Evolutionary conservation across 2,113 vertebrate species (phyloP).

Genomic region (Melanocharis versteri): DNA sequence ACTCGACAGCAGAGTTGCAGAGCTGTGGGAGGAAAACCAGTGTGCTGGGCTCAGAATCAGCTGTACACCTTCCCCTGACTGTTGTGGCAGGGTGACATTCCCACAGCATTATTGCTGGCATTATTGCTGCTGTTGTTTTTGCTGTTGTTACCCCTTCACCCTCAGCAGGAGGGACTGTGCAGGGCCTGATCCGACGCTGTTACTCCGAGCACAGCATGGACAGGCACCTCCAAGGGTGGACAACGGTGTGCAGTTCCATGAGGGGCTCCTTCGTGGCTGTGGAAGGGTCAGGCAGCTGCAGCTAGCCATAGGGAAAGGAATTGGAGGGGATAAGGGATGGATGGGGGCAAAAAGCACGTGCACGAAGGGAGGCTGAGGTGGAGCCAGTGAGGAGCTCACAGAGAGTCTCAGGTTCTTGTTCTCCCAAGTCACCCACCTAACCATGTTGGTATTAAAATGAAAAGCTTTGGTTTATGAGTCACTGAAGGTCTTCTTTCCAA

Average conservation of each 20-base stretch:
- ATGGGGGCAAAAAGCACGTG: rapidly evolving
- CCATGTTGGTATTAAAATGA: background rate
- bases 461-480: background rate
- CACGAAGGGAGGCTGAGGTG: rapidly evolving
- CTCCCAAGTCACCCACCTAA: background rate
- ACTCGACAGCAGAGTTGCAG: background rate
- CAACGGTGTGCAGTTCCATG: rapidly evolving
- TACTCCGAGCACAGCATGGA: background rate
- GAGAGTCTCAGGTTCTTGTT: background rate
- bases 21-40: background rate
- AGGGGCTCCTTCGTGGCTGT: background rate
- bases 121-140: background rate
- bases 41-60: background rate
- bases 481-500: background rate
- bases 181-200: background rate
- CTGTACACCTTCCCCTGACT: background rate
- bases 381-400: background rate
- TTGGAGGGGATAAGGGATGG: background rate
- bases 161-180: background rate
- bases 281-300: background rate
- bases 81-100: background rate
- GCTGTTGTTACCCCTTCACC: background rate
- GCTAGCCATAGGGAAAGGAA: background rate
- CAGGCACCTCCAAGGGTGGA: background rate
- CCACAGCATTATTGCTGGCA: background rate